Percentiles rank a stretch among this genome's conserved stretches.
These are phyloP conservation scores for Oceanodroma leucorhoa DNA, from an alignment of 2,797 vertebrate species.

Conservation along the genomic window DNA sequence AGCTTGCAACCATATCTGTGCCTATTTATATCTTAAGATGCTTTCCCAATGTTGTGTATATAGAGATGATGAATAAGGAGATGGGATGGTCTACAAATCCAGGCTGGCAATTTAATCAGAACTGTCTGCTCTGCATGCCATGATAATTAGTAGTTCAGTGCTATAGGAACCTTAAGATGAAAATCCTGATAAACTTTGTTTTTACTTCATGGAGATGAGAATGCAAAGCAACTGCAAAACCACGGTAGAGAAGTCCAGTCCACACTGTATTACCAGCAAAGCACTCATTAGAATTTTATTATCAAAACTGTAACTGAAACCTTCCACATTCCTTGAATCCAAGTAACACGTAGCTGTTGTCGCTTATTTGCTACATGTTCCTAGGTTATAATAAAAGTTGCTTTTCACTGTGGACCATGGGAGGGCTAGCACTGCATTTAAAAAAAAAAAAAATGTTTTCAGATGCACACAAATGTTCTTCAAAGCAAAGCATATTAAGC, in stretches of 20 bases:
- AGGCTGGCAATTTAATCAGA: slow-evolving; percentile 21
- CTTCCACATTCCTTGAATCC: background rate
- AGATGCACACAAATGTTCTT: background rate
- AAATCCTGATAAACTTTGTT: background rate
- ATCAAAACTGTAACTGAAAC: background rate
- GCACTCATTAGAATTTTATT: background rate
- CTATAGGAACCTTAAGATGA: background rate
- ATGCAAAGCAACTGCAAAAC: background rate
- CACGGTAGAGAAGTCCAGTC: background rate
- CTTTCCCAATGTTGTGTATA: slow-evolving; percentile 10
- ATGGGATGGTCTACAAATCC: slow-evolving; percentile 13
- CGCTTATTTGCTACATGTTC: background rate
- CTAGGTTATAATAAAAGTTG: background rate
- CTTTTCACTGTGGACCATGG: background rate
- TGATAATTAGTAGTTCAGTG: background rate
- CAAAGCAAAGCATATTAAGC: background rate
- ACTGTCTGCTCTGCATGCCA: background rate
- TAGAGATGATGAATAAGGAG: slow-evolving; percentile 31
- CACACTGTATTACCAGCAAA: background rate
- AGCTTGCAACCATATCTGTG: background rate
- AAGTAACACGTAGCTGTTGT: background rate
- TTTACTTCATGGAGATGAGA: background rate
- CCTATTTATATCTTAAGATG: slow-evolving; percentile 40
- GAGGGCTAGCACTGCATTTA: background rate
- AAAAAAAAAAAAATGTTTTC: background rate